Evolutionary conservation across 2,888 invertebrate species (phyloP), one percentile per base, ranked within the genome.

Genomic region (Girardia tigrina): DNA sequence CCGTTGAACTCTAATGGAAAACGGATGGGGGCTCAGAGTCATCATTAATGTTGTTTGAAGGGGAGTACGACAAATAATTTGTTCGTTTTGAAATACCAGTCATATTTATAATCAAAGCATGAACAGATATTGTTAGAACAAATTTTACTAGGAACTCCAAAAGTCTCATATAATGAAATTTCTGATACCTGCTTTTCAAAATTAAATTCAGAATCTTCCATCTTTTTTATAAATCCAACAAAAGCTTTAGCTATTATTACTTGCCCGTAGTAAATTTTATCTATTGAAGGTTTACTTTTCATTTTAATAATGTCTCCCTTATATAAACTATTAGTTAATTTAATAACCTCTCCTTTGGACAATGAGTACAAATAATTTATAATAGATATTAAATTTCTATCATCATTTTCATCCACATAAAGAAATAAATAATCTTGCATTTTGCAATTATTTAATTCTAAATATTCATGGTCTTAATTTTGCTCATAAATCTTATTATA

Each of bases 391-490:
- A 6, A 81, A 80, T 70, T 82, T 76, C 80, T 80, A 4, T 82
- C 82, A 75, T 83, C 75, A 14, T 29, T 28, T 1, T 76, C 76
- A 26, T 74, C 81, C 81, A 82, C 83, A 76, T 82, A 81, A 82
- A 82, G 83, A 78, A 84, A 84, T 77, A 84, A 78, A 77, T 84
- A 84, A 78, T 84, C 84, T 76, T 83, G 77, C 12, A 78, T 75
- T 27, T 77, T 78, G 36, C 74, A 77, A 42, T 36, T 29, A 26
- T 26, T 16, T n/a, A 29, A 12, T 1, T 76, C 76, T 16, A 74
- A 4, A 16, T 73, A 26, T 75, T 71, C 75, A 56, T 71, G 14
- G 42, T 42, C 74, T 12, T 74, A 77, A 20, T 79, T 77, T 12
- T 84, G 78, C 78, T 84, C 83, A 80, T 83, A 83, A 70, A 81